Percentiles rank a stretch among this genome's conserved stretches.
Conservation (phyloP, 1,140 invertebrate genomes). For the Pogonomyrmex barbatus region DNA sequence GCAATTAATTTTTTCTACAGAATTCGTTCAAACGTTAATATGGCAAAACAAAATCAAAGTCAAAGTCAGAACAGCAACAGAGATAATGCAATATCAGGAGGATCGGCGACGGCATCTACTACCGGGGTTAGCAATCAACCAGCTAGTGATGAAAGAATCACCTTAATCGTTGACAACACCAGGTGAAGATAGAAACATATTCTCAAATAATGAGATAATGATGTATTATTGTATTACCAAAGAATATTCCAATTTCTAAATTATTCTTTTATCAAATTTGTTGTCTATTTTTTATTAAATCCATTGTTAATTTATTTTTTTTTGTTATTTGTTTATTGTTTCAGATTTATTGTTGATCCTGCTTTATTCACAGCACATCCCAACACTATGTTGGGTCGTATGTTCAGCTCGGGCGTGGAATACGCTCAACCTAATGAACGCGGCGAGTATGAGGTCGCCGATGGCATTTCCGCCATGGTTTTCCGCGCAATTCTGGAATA, state of each 20-base stretch:
- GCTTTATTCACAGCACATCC: conserved; percentile 94
- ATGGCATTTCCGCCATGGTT: conserved; percentile 97
- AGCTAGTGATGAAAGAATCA: conserved; percentile 91
- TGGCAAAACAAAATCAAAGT: conserved; percentile 80
- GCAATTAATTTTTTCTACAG: conserved; percentile 74
- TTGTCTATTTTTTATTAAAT: background rate
- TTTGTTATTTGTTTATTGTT: background rate
- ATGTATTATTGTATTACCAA: background rate
- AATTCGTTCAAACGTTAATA: conserved; percentile 78
- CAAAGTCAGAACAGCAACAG: conserved; percentile 66
- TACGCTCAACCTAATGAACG: conserved; percentile 97
- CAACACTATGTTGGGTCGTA: conserved; percentile 95
- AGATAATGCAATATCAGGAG: conserved; percentile 78
- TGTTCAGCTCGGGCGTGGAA: conserved; percentile 98
- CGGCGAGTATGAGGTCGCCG: conserved; percentile 99
- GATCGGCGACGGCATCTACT: conserved; percentile 69
- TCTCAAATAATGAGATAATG: background rate
- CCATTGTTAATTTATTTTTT: background rate
- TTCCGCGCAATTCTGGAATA: conserved; percentile 98
- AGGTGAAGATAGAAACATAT: conserved; percentile 85
- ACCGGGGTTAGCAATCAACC: conserved; percentile 78
- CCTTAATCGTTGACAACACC: conserved; percentile 97
- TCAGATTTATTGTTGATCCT: conserved; percentile 94
- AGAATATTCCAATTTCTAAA: background rate
- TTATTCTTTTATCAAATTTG: conserved; percentile 18